Percentiles rank a stretch among this genome's conserved stretches.
phyloP scores from a whole-genome alignment of 2,797 vertebrate genomes.

The Pangasius djambal region DNA sequence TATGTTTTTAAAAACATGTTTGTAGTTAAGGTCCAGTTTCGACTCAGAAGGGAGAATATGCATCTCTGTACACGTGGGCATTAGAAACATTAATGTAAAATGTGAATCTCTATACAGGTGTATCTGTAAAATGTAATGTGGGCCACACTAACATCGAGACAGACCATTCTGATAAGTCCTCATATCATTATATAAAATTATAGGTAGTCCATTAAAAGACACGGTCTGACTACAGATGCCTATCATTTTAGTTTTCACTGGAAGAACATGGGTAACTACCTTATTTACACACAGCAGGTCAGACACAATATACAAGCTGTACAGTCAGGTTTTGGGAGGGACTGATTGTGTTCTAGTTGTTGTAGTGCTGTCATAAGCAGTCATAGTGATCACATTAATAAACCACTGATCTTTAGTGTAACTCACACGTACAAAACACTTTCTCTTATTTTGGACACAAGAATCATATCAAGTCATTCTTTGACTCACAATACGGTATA shows the following conservation, averaged over 20 bases:
- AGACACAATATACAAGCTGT: neutral
- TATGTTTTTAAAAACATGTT: neutral
- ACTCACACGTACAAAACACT: slow-evolving; percentile 17
- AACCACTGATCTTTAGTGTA: neutral
- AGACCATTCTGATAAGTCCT: neutral
- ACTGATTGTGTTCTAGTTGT: neutral
- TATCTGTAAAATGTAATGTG: neutral
- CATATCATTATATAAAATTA: neutral
- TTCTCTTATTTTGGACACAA: slow-evolving; percentile 12
- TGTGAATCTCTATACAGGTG: neutral
- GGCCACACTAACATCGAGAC: neutral
- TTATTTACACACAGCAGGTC: slow-evolving; percentile 26
- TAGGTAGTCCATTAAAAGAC: neutral
- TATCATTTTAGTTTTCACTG: neutral
- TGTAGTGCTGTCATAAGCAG: neutral
- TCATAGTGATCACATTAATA: slow-evolving; percentile 9
- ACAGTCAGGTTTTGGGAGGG: neutral
- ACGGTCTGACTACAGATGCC: neutral
- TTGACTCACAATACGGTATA: neutral
- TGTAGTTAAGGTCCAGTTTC: neutral
- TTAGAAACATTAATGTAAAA: neutral
- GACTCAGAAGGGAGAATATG: neutral
- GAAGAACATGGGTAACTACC: neutral
- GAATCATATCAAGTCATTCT: neutral
- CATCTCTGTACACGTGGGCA: neutral